Evolutionary conservation across 2,113 vertebrate species (phyloP).

Genomic region (Sinocyclocheilus anshuiensis): DNA sequence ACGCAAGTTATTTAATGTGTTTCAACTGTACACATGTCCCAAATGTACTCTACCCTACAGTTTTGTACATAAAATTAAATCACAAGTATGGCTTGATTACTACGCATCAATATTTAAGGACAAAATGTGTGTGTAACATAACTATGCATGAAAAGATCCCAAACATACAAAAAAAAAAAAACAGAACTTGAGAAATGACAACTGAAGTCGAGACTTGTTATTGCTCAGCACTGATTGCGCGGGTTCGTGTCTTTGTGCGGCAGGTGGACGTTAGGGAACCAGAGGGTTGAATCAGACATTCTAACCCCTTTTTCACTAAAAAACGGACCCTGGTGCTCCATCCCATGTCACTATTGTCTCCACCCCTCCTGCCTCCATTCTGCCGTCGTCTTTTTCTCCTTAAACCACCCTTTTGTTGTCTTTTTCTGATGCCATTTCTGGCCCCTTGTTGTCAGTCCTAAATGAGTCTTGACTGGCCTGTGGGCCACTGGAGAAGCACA

Average conservation of each 20-base stretch:
- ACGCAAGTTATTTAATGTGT: no score
- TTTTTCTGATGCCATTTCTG: constrained; percentile 87
- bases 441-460: constrained; percentile 83
- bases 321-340: constrained; percentile 62
- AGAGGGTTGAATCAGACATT: constrained; percentile 71
- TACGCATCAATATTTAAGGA: not conserved
- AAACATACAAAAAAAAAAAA: not conserved
- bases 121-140: not conserved
- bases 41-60: not conserved
- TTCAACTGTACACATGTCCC: no score
- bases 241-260: not conserved
- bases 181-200: not conserved
- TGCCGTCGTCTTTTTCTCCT: constrained; percentile 64
- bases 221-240: no score
- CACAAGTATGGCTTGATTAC: not conserved
- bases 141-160: no score
- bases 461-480: constrained; percentile 96
- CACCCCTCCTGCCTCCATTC: constrained; percentile 44
- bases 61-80: not conserved
- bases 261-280: constrained; percentile 63
- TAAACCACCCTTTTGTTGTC: constrained; percentile 78
- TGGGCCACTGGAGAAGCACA: constrained; percentile 92
- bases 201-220: not conserved
- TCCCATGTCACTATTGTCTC: constrained; percentile 73
- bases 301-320: constrained; percentile 69